phyloP scores from a whole-genome alignment of 2,113 vertebrate genomes.

The Ornithorhynchus anatinus region DNA sequence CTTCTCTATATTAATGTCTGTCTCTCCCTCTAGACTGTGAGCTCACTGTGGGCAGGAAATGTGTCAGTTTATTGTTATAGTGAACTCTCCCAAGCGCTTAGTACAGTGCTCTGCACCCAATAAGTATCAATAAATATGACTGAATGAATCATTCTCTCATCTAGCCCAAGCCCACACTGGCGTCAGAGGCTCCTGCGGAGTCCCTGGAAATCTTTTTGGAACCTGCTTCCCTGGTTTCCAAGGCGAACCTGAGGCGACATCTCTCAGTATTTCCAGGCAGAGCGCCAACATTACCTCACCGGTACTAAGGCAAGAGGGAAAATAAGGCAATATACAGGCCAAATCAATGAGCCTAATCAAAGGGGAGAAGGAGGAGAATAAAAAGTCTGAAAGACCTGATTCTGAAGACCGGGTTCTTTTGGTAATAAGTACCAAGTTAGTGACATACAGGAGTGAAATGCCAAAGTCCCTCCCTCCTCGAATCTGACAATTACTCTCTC shows the following conservation, averaged over 20 bases:
- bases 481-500: too few relatives aligned
- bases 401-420: not conserved
- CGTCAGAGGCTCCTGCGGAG: not conserved
- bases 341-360: not conserved
- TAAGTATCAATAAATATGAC: too few relatives aligned
- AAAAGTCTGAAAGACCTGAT: not conserved
- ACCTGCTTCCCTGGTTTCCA: not conserved
- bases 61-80: too few relatives aligned
- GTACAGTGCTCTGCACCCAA: too few relatives aligned
- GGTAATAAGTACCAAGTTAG: not conserved
- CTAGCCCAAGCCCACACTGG: too few relatives aligned
- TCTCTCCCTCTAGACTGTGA: too few relatives aligned
- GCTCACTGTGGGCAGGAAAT: too few relatives aligned
- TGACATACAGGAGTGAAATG: not conserved
- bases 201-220: not conserved
- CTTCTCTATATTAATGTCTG: too few relatives aligned
- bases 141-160: too few relatives aligned
- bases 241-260: not conserved
- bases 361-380: not conserved
- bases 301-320: not conserved
- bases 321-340: not conserved
- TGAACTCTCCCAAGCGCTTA: too few relatives aligned
- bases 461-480: not conserved
- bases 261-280: not conserved
- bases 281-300: not conserved